Base-by-base conservation (phyloP, 2,113 vertebrate species). In the Phalacrocorax brasilianus region DNA sequence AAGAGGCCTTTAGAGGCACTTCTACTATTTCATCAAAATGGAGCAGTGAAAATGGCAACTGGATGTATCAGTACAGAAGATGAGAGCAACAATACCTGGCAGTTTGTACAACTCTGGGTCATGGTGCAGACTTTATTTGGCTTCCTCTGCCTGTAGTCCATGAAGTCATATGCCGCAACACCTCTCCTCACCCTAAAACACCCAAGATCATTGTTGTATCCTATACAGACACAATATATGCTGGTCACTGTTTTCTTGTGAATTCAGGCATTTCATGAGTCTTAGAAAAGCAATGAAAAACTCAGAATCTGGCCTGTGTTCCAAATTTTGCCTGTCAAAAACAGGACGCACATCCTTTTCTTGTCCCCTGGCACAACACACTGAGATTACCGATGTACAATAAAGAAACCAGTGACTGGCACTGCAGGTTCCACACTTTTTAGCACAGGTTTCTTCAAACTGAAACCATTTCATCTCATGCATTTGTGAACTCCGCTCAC, bases 201-300 rank as follows among this genome's bases (percentile, higher is more conserved):
- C 50, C n/a, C 30, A 47, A 62, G 44, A 80, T 59, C 72, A 82
- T 8, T 67, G 56, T 68, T 40, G 5, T 35, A 42, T n/a, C 44
- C 44, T 53, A 65, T 23, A 71, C 11, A 67, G 52, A 74, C 12
- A 76, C 21, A 92, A 78, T 38, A 72, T 12, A 84, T 24, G 27
- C 82, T 1, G 2, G 21, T 22, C 44, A 83, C 7, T 47, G 33
- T 42, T 75, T 80, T 84, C 49, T 32, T 91, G 44, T 74, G 52
- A 95, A 85, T 23, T 75, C 40, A 26, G 15, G 32, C 20, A 71
- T 92, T 85, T 87, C 21, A 22, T 5, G 33, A 84, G 32, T 13
- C 65, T 78, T 68, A 74, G 5, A 84, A 90, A 74, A 93, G 63
- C 67, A 94, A 38, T 49, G 63, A 86, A 91, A 91, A 94, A 44